Percentiles rank a stretch among this genome's conserved stretches.
Evolutionary conservation across 2,797 vertebrate species (phyloP).

Genomic region (Schizothorax lantsangensis): DNA sequence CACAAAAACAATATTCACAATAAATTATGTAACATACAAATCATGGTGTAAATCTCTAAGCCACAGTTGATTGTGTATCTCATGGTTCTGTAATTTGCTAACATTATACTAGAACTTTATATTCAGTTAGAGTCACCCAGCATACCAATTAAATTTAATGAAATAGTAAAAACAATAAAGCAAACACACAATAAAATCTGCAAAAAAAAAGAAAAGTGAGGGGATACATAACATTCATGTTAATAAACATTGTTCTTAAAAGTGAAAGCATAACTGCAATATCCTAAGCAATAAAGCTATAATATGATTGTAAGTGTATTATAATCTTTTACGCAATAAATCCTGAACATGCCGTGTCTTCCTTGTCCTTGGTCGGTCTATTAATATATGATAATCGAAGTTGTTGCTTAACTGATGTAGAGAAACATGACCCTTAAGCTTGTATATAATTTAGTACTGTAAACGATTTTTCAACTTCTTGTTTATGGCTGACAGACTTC

Average conservation of each 20-base stretch:
- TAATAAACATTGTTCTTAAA: slow-evolving; percentile 8
- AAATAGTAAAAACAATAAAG: neutral
- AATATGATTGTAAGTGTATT: neutral
- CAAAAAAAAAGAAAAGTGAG: neutral
- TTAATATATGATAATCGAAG: slow-evolving; percentile 8
- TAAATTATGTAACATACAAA: neutral
- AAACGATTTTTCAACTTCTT: neutral
- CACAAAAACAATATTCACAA: neutral
- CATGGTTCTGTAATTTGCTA: neutral
- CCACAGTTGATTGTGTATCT: neutral
- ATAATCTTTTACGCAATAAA: slow-evolving; percentile 18
- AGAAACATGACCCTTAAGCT: slow-evolving; percentile 1
- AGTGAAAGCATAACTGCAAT: neutral
- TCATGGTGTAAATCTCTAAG: neutral
- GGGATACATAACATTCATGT: neutral
- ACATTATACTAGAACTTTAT: slow-evolving; percentile 2
- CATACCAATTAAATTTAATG: neutral
- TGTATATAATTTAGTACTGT: neutral
- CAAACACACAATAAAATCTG: neutral
- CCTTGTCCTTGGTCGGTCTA: slow-evolving; percentile 27
- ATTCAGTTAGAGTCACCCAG: neutral
- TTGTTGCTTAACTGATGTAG: slow-evolving; percentile 17
- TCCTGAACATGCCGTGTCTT: slow-evolving; percentile 2
- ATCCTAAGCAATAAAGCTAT: slow-evolving; percentile 3
- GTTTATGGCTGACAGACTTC: neutral